Base-by-base conservation (phyloP, 1,140 invertebrate species). In the Manduca sexta region DNA sequence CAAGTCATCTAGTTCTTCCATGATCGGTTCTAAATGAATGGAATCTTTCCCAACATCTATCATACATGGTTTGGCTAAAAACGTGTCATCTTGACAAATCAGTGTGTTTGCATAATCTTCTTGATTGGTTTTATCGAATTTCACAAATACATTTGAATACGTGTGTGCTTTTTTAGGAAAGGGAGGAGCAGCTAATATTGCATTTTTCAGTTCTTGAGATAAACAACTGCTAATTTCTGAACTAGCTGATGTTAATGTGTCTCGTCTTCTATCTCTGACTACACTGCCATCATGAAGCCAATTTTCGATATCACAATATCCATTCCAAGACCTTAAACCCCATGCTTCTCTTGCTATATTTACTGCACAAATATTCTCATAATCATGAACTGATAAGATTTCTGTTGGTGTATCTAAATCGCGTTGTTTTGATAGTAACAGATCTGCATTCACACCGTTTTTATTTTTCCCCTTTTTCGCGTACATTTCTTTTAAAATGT, bases 271-370 rank as follows among this genome's bases (percentile, higher is more conserved):
- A 40, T 91, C 89, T 15, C 88, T 77, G 5, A 89, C 87, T 3
- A 89, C 85, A 51, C 89, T 91, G 11, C 90, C 88, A 56, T 91
- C 90, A 45, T 91, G 90, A 11, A 88, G 83, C 63, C 89, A 90
- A 31, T 89, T 90, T 57, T 91, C 90, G 48, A 92, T 91, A 54
- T 92, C 90, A 7, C 86, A 89, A 56, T 90, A 90, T 2, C 87
- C 89, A 64, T 88, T 88, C 90, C 90, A 92, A 16, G 90, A 91
- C n/a, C 90, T 79, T 34, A 91, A 84, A 2, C 90, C 91, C 89
- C 89, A 90, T n/a, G 89, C 88, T 58, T 90, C 90, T 52, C 90
- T 75, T 2, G 90, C 90, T 15, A 92, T 88, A 55, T 91, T 91
- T 1, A 91, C 76, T 4, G 90, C 88, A 67, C 90, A 91, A 43